phyloP scores from a whole-genome alignment of 2,888 invertebrate species.

The Polymixis flavicincta region DNA sequence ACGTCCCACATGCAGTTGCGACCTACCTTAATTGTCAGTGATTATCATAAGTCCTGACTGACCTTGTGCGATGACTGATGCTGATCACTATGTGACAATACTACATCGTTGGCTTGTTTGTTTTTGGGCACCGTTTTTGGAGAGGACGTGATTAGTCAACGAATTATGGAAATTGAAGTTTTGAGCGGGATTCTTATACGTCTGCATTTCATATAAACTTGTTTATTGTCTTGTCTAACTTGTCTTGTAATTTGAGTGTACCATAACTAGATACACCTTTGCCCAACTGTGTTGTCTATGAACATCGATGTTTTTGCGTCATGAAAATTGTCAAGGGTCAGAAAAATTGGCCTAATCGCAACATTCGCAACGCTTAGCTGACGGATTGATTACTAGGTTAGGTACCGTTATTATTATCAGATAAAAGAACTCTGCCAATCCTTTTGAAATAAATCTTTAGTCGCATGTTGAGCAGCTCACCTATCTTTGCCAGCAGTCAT shows the following conservation, averaged over 20 bases:
- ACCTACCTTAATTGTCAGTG: conserved; percentile 67
- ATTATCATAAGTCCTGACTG: conserved; percentile 70
- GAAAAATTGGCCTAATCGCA: background rate
- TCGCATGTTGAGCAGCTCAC: background rate
- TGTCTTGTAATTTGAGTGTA: too few relatives aligned
- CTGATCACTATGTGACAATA: conserved; percentile 50
- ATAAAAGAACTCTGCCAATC: background rate
- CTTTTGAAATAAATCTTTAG: conserved; percentile 4
- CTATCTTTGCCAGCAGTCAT: background rate
- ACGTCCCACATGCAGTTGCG: conserved; percentile 49
- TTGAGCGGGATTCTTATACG: too few relatives aligned
- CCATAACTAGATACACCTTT: too few relatives aligned
- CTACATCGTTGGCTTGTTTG: conserved; percentile 30
- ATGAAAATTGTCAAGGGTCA: background rate
- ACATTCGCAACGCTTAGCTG: background rate
- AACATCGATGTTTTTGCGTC: background rate
- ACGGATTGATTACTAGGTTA: background rate
- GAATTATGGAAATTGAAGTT: background rate
- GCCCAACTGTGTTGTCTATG: too few relatives aligned
- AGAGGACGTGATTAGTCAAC: conserved; percentile 14
- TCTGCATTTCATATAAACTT: background rate
- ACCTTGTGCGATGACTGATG: conserved; percentile 68
- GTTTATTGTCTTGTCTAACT: background rate
- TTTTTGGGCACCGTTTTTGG: conserved; percentile 26
- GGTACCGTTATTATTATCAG: background rate